A percentile compares a stretch with the other conserved stretches of the same genome.
Evolutionary conservation across 2,888 invertebrate species (phyloP).

Genomic region (Synergus japonicus): DNA sequence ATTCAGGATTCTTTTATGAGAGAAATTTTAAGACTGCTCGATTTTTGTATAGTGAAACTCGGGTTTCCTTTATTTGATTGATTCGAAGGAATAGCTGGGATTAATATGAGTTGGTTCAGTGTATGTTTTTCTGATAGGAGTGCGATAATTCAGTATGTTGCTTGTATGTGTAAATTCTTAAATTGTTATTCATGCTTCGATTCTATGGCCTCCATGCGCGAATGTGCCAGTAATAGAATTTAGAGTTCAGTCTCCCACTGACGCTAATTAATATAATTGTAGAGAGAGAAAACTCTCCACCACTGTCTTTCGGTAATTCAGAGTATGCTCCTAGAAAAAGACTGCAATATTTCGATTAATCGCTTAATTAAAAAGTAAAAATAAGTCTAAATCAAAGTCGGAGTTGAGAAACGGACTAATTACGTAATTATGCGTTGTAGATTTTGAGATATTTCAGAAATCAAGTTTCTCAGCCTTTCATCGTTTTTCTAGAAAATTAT

Average conservation of each 20-base stretch:
- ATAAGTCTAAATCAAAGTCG: neutral
- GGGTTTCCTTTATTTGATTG: slow-evolving; percentile 6
- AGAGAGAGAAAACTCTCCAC: neutral
- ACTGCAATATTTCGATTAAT: neutral
- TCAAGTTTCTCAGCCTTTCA: neutral
- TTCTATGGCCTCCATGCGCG: slow-evolving; percentile 33
- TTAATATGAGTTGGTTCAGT: slow-evolving; percentile 11
- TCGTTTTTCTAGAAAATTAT: neutral
- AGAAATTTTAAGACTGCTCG: slow-evolving; percentile 41
- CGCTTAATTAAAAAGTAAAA: slow-evolving; percentile 3
- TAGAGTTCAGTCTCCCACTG: neutral
- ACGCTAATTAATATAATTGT: neutral
- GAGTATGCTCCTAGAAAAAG: neutral
- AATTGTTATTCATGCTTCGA: neutral
- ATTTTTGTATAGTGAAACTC: slow-evolving; percentile 39
- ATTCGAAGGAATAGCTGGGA: slow-evolving; percentile 14
- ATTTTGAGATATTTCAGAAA: neutral
- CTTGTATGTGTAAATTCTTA: neutral
- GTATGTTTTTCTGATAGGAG: slow-evolving; percentile 5
- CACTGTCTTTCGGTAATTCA: neutral
- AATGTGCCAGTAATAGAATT: neutral
- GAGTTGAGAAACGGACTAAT: neutral
- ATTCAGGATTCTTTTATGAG: slow-evolving; percentile 34
- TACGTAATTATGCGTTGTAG: neutral
- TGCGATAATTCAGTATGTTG: slow-evolving; percentile 26